Evolutionary conservation across 2,888 invertebrate genomes (phyloP), one percentile per base, ranked within the genome.

Genomic region (Lacanobia wlatinum): DNA sequence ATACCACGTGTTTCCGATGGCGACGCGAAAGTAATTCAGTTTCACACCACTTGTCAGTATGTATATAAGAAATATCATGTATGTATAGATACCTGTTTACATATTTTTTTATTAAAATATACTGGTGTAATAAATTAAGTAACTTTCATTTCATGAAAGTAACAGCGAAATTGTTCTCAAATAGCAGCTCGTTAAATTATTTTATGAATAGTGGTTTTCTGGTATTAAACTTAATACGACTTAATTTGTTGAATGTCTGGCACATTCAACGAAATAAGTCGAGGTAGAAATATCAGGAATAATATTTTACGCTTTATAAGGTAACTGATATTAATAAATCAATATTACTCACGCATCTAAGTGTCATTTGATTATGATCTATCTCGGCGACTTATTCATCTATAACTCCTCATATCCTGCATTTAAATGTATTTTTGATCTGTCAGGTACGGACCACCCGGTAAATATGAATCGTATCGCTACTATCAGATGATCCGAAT

Each of bases 401-500:
- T 56, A 53, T 82, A 82, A 77, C 75, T 76, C 69, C n/a, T 55
- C 23, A 50, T 64, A 70, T 73, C 71, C 75, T 74, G 63, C 21
- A 63, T 65, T 72, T 56, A 59, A 63, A 66, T 67, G 48, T 38
- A 34, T 55, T 59, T 64, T 66, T 52, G n/a, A 76, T 58, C 60
- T 70, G 60, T 77, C 62, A 66, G 40, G 38, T 69, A 68, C n/a
- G 40, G 85, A 85, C 82, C 87, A 84, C 83, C 84, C 80, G 43
- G 79, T 76, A 66, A 56, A 69, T 74, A 76, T 82, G 70, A 67
- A 53, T 62, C 71, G 62, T 69, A 84, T 86, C 70, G n/a, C 67
- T 72, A 77, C 69, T 87, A 85, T 84, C 84, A 78, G 79, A 78
- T 83, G 84, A 85, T 86, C 80, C 80, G 73, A 84, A 82, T 82